These are phyloP conservation scores for Maniola jurtina DNA, from an alignment of 1,140 invertebrate genomes.

Conservation along the genomic window DNA sequence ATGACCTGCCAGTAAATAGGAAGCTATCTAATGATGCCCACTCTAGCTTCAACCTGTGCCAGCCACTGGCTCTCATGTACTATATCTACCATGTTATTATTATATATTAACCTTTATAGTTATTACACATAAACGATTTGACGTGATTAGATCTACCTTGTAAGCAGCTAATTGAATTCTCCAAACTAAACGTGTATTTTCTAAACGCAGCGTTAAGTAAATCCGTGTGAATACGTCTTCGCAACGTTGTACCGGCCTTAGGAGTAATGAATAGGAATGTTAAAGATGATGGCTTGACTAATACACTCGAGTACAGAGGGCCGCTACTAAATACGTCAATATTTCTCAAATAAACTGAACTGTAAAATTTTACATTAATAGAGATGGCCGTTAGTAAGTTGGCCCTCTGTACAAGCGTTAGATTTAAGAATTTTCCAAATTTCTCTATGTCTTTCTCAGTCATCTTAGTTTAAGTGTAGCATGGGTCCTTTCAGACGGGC, in stretches of 20 bases:
- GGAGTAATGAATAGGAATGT: conserved; percentile 63
- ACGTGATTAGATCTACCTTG: no score
- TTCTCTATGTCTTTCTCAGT: conserved; percentile 74
- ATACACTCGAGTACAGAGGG: conserved; percentile 49
- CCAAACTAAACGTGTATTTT: no score
- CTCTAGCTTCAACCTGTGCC: no score
- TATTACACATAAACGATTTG: no score
- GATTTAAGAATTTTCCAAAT: conserved; percentile 67
- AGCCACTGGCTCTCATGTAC: no score
- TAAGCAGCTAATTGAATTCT: no score
- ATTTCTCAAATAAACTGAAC: not conserved
- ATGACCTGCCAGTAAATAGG: no score
- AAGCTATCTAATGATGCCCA: no score
- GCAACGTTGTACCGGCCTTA: conserved; percentile 69
- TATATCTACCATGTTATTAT: no score
- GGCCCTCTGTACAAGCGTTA: conserved; percentile 42
- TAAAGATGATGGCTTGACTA: conserved; percentile 60
- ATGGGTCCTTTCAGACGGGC: conserved; percentile 32
- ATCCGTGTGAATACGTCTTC: conserved; percentile 36
- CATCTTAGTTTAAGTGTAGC: conserved; percentile 65
- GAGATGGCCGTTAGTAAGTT: conserved; percentile 9
- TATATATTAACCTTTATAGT: no score
- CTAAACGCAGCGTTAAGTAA: no score
- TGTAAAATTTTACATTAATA: conserved; percentile 3
- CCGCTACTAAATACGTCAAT: conserved; percentile 4